Base-by-base conservation (phyloP, 2,113 vertebrate species). In the Daboia siamensis region DNA sequence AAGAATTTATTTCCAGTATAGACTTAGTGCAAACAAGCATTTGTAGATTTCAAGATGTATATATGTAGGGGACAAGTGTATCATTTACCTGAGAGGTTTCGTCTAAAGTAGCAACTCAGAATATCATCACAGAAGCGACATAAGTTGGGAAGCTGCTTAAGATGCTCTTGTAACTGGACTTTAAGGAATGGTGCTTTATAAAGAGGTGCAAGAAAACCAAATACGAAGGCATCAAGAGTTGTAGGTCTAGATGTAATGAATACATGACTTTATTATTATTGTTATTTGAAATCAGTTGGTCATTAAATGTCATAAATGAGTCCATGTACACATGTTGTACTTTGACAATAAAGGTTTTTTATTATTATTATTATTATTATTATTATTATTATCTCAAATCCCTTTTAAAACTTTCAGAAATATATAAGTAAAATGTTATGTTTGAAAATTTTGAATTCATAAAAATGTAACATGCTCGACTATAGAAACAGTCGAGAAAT, bases 201-300 rank as follows among this genome's bases (percentile, higher is more conserved):
- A 74, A 99, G 97, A 0, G 99, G 99, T 56, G 99, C 99, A 90
- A 99, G 95, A 91, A 98, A 99, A 90, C 99, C 99, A 97, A 99
- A 99, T 54, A 98, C 98, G 91, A 99, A 99, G 94, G 99, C 99
- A 96, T 99, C 99, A 97, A 99, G 97, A 93, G 99, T 99, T 92
- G 98, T 98, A 90, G 99, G 99, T 96, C 99, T 99, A 93, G 29
- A 95, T 93, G 64, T 46, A 93, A 90, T 48, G 85, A 95, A 64
- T 91, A 88, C 10, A 61, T 12, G 5, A 92, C 24, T 52, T 29
- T 24, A 86, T 33, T 46, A 94, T 3, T n/a, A n/a, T n/a, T n/a
- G n/a, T n/a, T n/a, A n/a, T n/a, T n/a, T n/a, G n/a, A n/a, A n/a
- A n/a, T n/a, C n/a, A n/a, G n/a, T n/a, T n/a, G n/a, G n/a, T n/a